A percentile compares a stretch with the other conserved stretches of the same genome.
Evolutionary conservation across 2,797 vertebrate species (phyloP).

Genomic region (Galaxias olidus): DNA sequence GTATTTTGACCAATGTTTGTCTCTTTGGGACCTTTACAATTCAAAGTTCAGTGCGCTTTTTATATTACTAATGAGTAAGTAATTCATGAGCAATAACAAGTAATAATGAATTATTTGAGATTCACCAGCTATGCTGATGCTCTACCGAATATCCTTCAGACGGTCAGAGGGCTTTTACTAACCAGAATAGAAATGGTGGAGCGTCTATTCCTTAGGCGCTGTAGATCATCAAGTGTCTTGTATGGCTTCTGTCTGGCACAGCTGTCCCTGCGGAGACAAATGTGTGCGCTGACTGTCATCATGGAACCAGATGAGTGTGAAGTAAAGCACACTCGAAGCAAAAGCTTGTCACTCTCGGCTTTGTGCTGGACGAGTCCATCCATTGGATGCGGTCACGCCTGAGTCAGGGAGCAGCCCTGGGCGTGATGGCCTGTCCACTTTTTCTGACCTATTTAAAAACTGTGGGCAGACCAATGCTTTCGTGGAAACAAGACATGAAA

Average conservation of each 20-base stretch:
- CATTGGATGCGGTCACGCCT: constrained; percentile 44
- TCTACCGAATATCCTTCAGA: too few relatives aligned
- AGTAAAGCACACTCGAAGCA: constrained; percentile 49
- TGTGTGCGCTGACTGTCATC: constrained; percentile 56
- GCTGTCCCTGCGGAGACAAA: constrained; percentile 49
- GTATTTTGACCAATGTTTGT: constrained; percentile 25
- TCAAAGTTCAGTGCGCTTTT: constrained; percentile 21
- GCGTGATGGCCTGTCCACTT: constrained; percentile 23
- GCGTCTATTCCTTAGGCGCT: constrained; percentile 35
- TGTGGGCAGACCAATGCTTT: constrained; percentile 2
- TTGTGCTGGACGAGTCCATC: constrained; percentile 42
- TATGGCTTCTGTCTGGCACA: constrained; percentile 50
- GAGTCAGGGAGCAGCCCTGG: constrained; percentile 32
- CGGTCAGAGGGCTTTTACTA: neutral
- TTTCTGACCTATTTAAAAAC: constrained; percentile 18
- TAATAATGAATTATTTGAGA: too few relatives aligned
- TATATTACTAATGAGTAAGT: constrained; percentile 16
- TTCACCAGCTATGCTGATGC: too few relatives aligned
- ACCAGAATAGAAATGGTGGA: neutral
- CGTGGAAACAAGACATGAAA: neutral
- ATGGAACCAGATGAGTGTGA: constrained; percentile 59
- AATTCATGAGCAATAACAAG: too few relatives aligned
- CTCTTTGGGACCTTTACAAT: constrained; percentile 24
- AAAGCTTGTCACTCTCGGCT: constrained; percentile 53
- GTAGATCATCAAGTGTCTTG: constrained; percentile 57